phyloP scores from a whole-genome alignment of 1,140 invertebrate species.

The Bombus confusus region DNA sequence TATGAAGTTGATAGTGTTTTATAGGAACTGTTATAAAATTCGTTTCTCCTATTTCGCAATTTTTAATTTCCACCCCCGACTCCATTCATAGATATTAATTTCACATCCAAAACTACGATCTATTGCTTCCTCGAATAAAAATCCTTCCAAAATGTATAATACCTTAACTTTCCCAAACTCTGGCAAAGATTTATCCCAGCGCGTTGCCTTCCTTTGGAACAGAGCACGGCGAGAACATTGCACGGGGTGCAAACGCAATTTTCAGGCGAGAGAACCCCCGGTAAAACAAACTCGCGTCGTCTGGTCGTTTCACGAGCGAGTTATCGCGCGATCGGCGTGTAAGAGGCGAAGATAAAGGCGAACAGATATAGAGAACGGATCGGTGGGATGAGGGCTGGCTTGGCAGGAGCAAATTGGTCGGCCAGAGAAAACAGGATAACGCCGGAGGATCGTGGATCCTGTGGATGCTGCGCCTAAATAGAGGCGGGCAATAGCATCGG shows the following conservation, averaged over 20 bases:
- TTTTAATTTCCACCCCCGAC: too few relatives aligned
- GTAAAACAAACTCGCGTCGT: conserved; percentile 48
- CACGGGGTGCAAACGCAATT: conserved; percentile 24
- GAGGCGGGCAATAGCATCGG: conserved; percentile 66
- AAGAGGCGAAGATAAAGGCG: conserved; percentile 63
- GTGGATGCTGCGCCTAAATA: conserved; percentile 35
- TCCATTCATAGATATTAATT: too few relatives aligned
- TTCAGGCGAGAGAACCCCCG: conserved; percentile 25
- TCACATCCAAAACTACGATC: too few relatives aligned
- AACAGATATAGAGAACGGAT: not conserved
- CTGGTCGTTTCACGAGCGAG: conserved; percentile 63
- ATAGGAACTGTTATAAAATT: too few relatives aligned
- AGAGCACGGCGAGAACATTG: not conserved
- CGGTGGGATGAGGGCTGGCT: not conserved
- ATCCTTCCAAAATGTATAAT: too few relatives aligned
- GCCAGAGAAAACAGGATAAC: conserved; percentile 66
- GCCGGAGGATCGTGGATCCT: conserved; percentile 65
- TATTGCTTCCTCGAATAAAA: too few relatives aligned
- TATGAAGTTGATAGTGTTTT: too few relatives aligned
- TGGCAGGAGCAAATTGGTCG: conserved; percentile 59
- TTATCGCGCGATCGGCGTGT: conserved; percentile 63
- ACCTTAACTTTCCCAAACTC: too few relatives aligned
- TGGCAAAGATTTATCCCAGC: not conserved
- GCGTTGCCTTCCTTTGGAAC: not conserved
- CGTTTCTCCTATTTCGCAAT: too few relatives aligned